phyloP scores from a whole-genome alignment of 2,797 vertebrate genomes.

The Silurus lanzhouensis region DNA sequence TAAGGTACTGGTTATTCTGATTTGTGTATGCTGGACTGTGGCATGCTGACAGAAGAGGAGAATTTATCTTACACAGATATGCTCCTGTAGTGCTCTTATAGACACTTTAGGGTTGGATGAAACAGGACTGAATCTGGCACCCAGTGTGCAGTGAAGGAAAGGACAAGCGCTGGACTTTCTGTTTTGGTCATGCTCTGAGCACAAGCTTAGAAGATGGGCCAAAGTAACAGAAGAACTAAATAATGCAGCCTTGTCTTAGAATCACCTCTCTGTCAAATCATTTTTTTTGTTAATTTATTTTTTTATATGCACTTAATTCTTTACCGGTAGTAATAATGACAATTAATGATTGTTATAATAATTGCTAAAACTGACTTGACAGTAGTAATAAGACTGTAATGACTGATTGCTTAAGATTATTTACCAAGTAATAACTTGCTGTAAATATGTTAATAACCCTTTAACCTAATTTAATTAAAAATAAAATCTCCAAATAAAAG shows the following conservation, averaged over 20 bases:
- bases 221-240: constrained; percentile 17
- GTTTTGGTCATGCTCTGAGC: constrained; percentile 27
- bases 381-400: constrained; percentile 61
- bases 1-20: constrained; percentile 31
- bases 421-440: constrained; percentile 65
- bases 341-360: constrained; percentile 56
- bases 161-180: neutral
- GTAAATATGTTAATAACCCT: constrained; percentile 66
- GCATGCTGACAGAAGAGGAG: constrained; percentile 30
- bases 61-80: constrained; percentile 24
- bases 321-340: constrained; percentile 53
- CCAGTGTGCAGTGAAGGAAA: constrained; percentile 5
- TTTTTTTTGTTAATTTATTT: constrained; percentile 53
- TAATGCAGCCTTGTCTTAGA: constrained; percentile 39
- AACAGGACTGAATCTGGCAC: neutral
- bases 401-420: constrained; percentile 60
- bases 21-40: constrained; percentile 28
- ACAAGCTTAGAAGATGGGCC: constrained; percentile 9
- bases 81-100: constrained; percentile 2
- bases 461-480: constrained; percentile 70
- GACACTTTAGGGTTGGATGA: neutral
- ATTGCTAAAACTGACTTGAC: constrained; percentile 57
- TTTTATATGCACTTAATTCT: constrained; percentile 60
- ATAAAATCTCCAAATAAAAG: constrained; percentile 65
- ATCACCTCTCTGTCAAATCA: constrained; percentile 38